Evolutionary conservation across 2,113 vertebrate genomes (phyloP).

Genomic region (Apeltes quadracus): DNA sequence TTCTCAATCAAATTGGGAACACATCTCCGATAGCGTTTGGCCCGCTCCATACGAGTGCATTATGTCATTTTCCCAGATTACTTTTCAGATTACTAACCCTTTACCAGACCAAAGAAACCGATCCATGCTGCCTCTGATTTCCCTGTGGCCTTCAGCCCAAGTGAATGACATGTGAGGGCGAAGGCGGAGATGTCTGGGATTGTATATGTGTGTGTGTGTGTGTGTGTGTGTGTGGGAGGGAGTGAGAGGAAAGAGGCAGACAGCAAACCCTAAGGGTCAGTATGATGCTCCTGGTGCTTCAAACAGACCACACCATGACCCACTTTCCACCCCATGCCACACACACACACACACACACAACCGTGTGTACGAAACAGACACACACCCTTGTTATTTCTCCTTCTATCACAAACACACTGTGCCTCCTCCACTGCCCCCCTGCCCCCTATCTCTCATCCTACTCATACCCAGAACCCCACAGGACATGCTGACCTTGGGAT

Average conservation of each 20-base stretch:
- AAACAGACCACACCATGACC: slow-evolving; percentile 71
- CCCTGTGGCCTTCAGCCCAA: slow-evolving; percentile 30
- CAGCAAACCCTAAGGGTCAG: slow-evolving; percentile 72
- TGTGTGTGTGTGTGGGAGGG: slow-evolving; percentile 4
- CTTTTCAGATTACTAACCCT: no score
- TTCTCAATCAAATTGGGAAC: slow-evolving; percentile 3
- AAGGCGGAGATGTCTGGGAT: slow-evolving; percentile 21
- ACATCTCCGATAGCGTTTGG: not conserved
- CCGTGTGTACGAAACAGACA: not conserved
- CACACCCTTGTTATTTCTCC: slow-evolving; percentile 61
- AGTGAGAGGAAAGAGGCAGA: slow-evolving; percentile 52
- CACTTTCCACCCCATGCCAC: slow-evolving; percentile 52
- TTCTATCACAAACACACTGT: slow-evolving; percentile 52
- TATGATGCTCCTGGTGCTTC: slow-evolving; percentile 72
- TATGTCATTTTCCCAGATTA: slow-evolving; percentile 15
- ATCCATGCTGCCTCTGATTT: slow-evolving; percentile 32
- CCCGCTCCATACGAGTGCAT: not conserved
- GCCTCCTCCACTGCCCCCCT: not conserved
- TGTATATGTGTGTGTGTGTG: slow-evolving; percentile 19
- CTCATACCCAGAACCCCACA: slow-evolving; percentile 24
- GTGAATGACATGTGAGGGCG: slow-evolving; percentile 53
- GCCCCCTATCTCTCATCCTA: slow-evolving; percentile 13
- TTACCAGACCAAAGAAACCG: slow-evolving; percentile 25
- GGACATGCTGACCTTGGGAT: slow-evolving; percentile 71
- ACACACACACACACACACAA: slow-evolving; percentile 12